Percentiles rank a stretch among this genome's conserved stretches.
Conservation (phyloP, 2,888 invertebrate species). For the Troides oblongomaculatus region DNA sequence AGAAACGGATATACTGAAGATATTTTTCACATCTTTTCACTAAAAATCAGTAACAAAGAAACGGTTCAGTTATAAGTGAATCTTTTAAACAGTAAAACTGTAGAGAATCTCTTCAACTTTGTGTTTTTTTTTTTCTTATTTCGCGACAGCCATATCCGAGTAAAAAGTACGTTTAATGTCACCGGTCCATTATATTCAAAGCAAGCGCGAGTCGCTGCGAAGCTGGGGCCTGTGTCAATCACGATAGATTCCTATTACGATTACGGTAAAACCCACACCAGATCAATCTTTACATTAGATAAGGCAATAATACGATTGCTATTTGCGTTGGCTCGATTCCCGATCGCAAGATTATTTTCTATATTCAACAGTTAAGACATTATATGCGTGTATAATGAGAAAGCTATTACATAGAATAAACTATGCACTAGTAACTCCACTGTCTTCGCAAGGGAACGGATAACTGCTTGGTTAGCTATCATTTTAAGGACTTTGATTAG, state of each 20-base stretch:
- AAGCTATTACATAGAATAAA: too few relatives aligned
- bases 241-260: slow-evolving; percentile 30
- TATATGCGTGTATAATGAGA: not conserved
- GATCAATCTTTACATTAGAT: slow-evolving; percentile 27
- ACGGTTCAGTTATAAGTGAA: too few relatives aligned
- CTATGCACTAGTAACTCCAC: too few relatives aligned
- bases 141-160: slow-evolving; percentile 28
- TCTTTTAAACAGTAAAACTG: too few relatives aligned
- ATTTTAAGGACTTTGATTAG: too few relatives aligned
- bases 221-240: slow-evolving; percentile 35
- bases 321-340: slow-evolving; percentile 17
- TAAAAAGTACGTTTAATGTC: slow-evolving; percentile 31
- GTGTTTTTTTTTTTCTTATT: not conserved
- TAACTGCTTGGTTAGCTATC: too few relatives aligned
- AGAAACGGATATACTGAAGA: too few relatives aligned
- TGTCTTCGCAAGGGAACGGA: too few relatives aligned
- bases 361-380: slow-evolving; percentile 9
- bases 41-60: too few relatives aligned
- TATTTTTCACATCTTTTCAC: too few relatives aligned
- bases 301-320: slow-evolving; percentile 18
- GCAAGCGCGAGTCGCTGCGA: slow-evolving; percentile 17
- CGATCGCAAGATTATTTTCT: slow-evolving; percentile 14
- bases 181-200: slow-evolving; percentile 33
- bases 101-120: too few relatives aligned
- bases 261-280: slow-evolving; percentile 28